Percentiles rank a stretch among this genome's conserved stretches.
phyloP scores from a whole-genome alignment of 92 coral and sea anemone genomes.

The Parazoanthus darwini region DNA sequence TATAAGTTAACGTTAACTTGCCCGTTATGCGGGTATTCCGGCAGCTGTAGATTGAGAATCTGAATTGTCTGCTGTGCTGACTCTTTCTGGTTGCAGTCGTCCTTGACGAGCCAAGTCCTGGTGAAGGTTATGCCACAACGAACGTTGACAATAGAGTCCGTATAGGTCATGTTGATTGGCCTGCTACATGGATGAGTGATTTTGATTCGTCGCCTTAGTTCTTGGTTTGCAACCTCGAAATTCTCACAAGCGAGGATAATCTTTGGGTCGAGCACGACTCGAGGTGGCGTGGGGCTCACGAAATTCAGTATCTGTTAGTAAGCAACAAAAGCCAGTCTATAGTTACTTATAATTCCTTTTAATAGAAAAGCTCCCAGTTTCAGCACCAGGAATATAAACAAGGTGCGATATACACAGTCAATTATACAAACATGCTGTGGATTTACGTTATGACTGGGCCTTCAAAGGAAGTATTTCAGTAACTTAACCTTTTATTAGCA shows the following conservation, averaged over 20 bases:
- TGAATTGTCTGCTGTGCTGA: conserved; percentile 54
- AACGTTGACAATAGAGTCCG: conserved; percentile 58
- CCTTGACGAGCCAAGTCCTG: conserved; percentile 68
- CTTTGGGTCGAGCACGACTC: conserved; percentile 4
- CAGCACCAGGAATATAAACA: too few relatives aligned
- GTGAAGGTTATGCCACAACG: conserved; percentile 66
- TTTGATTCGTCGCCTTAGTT: conserved; percentile 59
- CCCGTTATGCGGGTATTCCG: conserved; percentile 71
- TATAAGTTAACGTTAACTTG: conserved; percentile 71
- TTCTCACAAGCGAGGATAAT: conserved; percentile 69
- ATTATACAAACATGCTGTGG: too few relatives aligned
- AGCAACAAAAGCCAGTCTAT: not conserved
- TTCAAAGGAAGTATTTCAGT: too few relatives aligned
- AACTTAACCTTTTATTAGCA: too few relatives aligned
- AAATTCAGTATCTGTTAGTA: conserved; percentile 8
- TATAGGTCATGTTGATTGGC: conserved; percentile 61
- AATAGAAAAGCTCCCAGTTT: too few relatives aligned
- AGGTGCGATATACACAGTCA: too few relatives aligned
- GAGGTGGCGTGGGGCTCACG: conserved; percentile 29
- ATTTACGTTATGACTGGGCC: too few relatives aligned
- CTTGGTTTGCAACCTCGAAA: conserved; percentile 50
- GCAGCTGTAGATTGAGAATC: conserved; percentile 69
- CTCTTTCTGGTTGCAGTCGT: conserved; percentile 59
- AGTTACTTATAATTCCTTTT: too few relatives aligned
- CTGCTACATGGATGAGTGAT: conserved; percentile 73